Evolutionary conservation across 2,888 invertebrate genomes (phyloP), one percentile per base, ranked within the genome.

Genomic region (Exocentrus adspersus): DNA sequence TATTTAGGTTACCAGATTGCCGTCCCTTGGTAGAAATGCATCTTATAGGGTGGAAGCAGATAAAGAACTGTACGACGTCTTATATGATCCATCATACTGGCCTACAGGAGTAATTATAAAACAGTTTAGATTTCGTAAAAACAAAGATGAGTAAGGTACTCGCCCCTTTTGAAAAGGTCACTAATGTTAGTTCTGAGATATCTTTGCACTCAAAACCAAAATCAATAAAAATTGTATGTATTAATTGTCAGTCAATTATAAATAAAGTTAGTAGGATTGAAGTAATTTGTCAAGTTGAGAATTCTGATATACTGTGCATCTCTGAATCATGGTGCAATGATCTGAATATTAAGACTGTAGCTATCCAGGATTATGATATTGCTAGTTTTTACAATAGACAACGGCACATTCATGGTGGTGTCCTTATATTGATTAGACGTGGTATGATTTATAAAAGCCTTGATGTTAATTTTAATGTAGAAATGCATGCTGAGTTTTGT

Each of bases 21-120:
- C 30, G n/a, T 30, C 30, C 7, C 7, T 10, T 10, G 30, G 30
- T 30, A 30, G 30, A 30, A 30, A 30, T n/a, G 30, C 30, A 30
- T 45, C 45, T 2, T 45, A 45, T 10, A 45, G 45, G n/a, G 45
- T 45, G 10, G 45, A 45, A 4, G 45, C 45, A 9, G 45, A 45
- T 19, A 45, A 16, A n/a, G 45, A 45, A 20, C 45, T 45, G 16
- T 20, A 45, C 2, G 45, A 45, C 5, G 16, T 45, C 10, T 9
- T 45, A 45, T 45, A 45, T 16, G 3, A 12, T 10, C 45, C 45
- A 45, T 45, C 45, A 4, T 45, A 45, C 20, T 45, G 45, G 45
- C 45, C 45, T 4, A n/a, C 2, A 45, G 45, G 45, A 16, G 20
- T 45, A 4, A n/a, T 19, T 4, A 20, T 45, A 9, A 45, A 45